Base-by-base conservation (phyloP, 2,113 vertebrate species). In the Cyrtonyx montezumae region DNA sequence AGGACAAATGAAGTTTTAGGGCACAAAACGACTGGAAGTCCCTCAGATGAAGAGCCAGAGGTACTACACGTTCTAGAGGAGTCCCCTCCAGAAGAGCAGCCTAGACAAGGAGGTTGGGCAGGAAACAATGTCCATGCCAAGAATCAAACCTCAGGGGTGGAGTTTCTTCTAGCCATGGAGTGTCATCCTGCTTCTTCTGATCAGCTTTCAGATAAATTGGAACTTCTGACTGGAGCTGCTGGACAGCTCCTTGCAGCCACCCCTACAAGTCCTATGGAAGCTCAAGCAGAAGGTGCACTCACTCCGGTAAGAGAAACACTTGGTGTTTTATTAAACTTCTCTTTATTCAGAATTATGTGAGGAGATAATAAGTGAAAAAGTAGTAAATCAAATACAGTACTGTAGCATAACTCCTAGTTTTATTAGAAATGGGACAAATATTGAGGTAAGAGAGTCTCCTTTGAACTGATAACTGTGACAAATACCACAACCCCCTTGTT, bases 31-130 rank as follows among this genome's bases (percentile, higher is more conserved):
- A 98, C 98, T 87, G 97, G 97, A 94, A 99, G 98, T 92, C 99
- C 99, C 20, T 99, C 99, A 15, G 99, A 99, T 94, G 99, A 99
- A 79, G 99, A 99, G 78, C 98, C 98, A 0, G 99, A 99, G 95
- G 97, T 99, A 55, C 98, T 99, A 58, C 98, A 98, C 65, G 98
- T 98, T 26, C 96, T 98, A 69, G 98, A 98, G 70, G 98, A 98
- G 56, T 92, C 97, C 2, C 97, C 98, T 76, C 98, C 97, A 68
- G 98, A 98, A 95, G 98, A 97, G 79, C 98, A 97, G 90, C 95
- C 80, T 34, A 96, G 79, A 53, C 93, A 97, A 15, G 90, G 74
- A 88, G 93, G 93, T 59, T 97, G 97, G 96, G 77, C 85, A 85
- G 95, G 95, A 94, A 95, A 90, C 49, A 36, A 56, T 71, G 49